Conservation (phyloP, 2,797 vertebrate species). For the Crax fasciolata region DNA sequence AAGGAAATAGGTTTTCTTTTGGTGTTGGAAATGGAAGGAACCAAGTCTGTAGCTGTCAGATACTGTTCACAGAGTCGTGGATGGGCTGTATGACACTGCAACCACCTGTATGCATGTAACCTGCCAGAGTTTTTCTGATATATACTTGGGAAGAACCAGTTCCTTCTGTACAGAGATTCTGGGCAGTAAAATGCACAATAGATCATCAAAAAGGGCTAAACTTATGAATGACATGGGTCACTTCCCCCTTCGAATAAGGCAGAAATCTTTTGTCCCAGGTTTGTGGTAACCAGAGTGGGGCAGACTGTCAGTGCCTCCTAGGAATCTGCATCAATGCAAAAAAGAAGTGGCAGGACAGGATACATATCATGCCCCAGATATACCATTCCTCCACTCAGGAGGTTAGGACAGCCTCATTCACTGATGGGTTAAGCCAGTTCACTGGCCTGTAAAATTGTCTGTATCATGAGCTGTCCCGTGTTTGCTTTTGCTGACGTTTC, state of each 20-base stretch:
- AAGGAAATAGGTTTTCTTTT: neutral
- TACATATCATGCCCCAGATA: neutral
- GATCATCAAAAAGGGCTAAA: neutral
- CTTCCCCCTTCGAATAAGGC: neutral
- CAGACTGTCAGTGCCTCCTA: neutral
- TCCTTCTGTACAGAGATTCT: neutral
- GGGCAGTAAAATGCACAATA: neutral
- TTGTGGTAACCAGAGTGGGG: neutral
- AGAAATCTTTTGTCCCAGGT: neutral
- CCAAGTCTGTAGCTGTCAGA: neutral
- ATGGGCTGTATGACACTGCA: neutral
- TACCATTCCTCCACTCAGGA: neutral
- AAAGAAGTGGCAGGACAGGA: neutral
- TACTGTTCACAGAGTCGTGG: fast-evolving
- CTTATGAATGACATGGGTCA: neutral
- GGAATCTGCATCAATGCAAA: neutral
- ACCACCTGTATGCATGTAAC: neutral
- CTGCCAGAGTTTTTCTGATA: neutral
- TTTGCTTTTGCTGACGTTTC: neutral
- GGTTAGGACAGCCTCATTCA: neutral
- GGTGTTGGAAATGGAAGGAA: neutral
- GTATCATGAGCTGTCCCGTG: neutral
- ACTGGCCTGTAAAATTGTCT: neutral
- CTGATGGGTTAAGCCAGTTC: neutral
- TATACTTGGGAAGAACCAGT: neutral